Evolutionary conservation across 2,113 vertebrate genomes (phyloP).

Genomic region (Cepphus grylle): DNA sequence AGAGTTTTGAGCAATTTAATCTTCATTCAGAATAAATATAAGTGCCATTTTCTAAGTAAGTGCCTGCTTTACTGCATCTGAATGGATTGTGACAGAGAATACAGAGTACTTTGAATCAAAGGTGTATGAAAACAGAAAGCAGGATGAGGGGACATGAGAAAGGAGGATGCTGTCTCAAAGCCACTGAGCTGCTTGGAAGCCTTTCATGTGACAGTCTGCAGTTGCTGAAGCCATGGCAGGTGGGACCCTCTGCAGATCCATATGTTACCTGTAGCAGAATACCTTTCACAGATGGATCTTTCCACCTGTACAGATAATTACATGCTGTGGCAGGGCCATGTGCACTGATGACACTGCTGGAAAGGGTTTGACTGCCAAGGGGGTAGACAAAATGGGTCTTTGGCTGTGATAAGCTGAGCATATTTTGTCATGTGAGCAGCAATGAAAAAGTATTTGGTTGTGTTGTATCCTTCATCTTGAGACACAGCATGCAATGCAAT

Average conservation of each 20-base stretch:
- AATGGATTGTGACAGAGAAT: not conserved
- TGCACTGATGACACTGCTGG: not conserved
- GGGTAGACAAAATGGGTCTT: not conserved
- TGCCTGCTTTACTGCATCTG: not conserved
- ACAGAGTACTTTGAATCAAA: not conserved
- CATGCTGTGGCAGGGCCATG: not conserved
- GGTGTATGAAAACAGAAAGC: not conserved
- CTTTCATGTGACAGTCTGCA: not conserved
- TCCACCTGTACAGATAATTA: not conserved
- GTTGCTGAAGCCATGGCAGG: not conserved
- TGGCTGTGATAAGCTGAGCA: not conserved
- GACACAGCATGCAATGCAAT: not conserved
- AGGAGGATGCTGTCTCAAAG: not conserved
- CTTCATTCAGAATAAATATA: not conserved
- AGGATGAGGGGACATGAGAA: not conserved
- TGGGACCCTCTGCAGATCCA: not conserved
- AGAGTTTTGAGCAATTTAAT: not conserved
- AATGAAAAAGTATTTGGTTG: not conserved
- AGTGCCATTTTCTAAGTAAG: not conserved
- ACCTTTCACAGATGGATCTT: not conserved
- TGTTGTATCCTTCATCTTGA: not conserved
- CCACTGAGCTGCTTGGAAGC: not conserved
- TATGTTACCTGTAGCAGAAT: slow-evolving; percentile 7
- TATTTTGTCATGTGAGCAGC: not conserved
- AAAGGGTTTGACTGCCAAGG: not conserved